Base-by-base conservation (phyloP, 2,888 invertebrate genomes). In the Chloroclysta siterata region DNA sequence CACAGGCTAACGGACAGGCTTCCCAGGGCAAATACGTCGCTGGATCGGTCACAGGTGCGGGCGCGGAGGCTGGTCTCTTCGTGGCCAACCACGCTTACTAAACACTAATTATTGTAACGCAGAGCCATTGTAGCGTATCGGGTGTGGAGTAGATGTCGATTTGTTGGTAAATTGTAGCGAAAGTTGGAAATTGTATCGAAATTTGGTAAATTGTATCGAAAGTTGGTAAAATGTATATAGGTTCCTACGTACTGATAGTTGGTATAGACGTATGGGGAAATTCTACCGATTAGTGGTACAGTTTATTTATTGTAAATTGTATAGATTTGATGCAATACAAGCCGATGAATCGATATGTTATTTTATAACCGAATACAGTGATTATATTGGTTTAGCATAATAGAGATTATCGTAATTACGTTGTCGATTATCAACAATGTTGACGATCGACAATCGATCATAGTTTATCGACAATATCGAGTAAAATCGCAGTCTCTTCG, bases 61-160 rank as follows among this genome's bases (percentile, higher is more conserved):
- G 98, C 74, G 98, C 96, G 57, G 97, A 96, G 3, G 94, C 97
- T 76, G 96, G 96, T 70, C 95, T 99, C 75, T 99, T 98, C 93
- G 96, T 99, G 76, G 98, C 98, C 80, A 97, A 99, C 93, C 99
- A 99, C 90, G 97, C 97, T 75, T 99, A 99, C 91, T 99, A 98
- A 95, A 83, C n/a, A 33, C 50, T 29, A 70, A 69, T 69, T 69
- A 63, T 70, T 57, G 64, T 60, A 48, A 3, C 11, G 57, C 47
- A 22, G 55, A 71, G 53, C 15, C 28, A 14, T 22, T 57, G n/a
- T n/a, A 57, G 28, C 22, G 7, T 51, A 51, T 42, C 39, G 42
- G 14, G 53, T 52, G 47, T 54, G 48, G 33, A 28, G 41, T 55
- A 53, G 29, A 59, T 65, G 41, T 57, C 61, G 61, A 65, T 65